A percentile compares a stretch with the other conserved stretches of the same genome.
phyloP scores from a whole-genome alignment of 2,888 invertebrate genomes.

The Synanthedon vespiformis region DNA sequence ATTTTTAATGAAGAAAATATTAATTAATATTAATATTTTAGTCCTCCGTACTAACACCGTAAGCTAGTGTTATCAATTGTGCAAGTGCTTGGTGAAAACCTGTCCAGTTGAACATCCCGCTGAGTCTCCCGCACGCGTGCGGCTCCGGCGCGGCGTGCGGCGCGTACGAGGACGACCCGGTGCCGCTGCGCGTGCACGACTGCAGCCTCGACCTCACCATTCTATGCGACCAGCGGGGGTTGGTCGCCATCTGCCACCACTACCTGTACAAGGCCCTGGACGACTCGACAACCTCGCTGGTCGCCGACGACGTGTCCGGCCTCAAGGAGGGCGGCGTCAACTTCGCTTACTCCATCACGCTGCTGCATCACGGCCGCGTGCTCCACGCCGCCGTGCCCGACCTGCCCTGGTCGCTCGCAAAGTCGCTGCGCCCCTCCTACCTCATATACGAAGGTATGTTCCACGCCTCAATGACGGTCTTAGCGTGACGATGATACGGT shows the following conservation, averaged over 20 bases:
- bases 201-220: slow-evolving; percentile 85
- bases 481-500: background rate
- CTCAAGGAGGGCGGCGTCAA: slow-evolving; percentile 77
- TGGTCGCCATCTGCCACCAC: slow-evolving; percentile 81
- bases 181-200: slow-evolving; percentile 84
- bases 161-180: slow-evolving; percentile 83
- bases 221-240: slow-evolving; percentile 78
- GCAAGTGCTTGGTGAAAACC: too few relatives aligned
- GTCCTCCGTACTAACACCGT: too few relatives aligned
- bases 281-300: slow-evolving; percentile 65
- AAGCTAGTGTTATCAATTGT: too few relatives aligned
- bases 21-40: too few relatives aligned
- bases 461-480: background rate
- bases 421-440: slow-evolving; percentile 81
- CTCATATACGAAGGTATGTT: slow-evolving; percentile 73
- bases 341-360: slow-evolving; percentile 86
- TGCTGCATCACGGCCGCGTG: slow-evolving; percentile 86
- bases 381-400: slow-evolving; percentile 86
- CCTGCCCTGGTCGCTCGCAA: slow-evolving; percentile 82
- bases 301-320: slow-evolving; percentile 64
- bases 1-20: too few relatives aligned
- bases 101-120: slow-evolving; percentile 81
- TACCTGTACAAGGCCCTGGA: slow-evolving; percentile 82
- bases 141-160: slow-evolving; percentile 68
- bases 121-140: slow-evolving; percentile 78